phyloP scores from a whole-genome alignment of 1,140 invertebrate species.

The Panulirus ornatus region DNA sequence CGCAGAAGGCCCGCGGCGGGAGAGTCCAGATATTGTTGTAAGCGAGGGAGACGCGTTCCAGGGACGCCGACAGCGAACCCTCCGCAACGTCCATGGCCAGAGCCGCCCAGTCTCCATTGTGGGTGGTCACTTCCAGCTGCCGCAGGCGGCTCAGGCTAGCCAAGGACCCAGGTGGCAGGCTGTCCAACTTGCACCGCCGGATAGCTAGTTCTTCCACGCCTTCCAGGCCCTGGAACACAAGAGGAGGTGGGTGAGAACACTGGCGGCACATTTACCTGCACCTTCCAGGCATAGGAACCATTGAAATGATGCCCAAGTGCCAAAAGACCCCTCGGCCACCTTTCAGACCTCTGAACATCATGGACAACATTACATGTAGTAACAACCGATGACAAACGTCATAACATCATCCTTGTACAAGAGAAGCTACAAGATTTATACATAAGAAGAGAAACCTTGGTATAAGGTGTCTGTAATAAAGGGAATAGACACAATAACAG shows the following conservation, averaged over 20 bases:
- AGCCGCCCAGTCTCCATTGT: constrained; percentile 80
- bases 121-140: constrained; percentile 85
- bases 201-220: constrained; percentile 86
- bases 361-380: no score
- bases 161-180: constrained; percentile 87
- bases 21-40: constrained; percentile 94
- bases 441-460: no score
- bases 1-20: constrained; percentile 89
- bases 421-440: no score
- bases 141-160: constrained; percentile 86
- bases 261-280: no score
- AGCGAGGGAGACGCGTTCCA: constrained; percentile 80
- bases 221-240: constrained; percentile 79
- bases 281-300: no score
- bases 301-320: no score
- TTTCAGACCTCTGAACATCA: no score
- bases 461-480: no score
- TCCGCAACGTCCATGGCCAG: constrained; percentile 63
- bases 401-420: no score
- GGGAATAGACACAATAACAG: no score
- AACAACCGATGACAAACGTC: neutral
- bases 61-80: constrained; percentile 36
- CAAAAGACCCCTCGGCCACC: no score
- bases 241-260: neutral
- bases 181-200: constrained; percentile 88